Evolutionary conservation across 2,113 vertebrate genomes (phyloP).

Genomic region (Sula dactylatra): DNA sequence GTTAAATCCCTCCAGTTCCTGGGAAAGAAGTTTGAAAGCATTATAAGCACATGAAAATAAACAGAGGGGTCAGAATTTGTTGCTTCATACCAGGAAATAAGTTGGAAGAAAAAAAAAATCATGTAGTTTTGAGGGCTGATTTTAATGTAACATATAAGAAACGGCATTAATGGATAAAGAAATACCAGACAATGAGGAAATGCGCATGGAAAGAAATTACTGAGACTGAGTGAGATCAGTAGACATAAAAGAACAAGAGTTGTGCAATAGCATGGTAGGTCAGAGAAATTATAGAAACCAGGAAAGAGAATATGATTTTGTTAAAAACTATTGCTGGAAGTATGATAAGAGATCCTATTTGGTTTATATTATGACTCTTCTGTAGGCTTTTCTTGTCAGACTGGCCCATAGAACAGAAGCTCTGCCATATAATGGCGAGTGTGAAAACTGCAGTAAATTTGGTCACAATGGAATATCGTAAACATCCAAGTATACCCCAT

Average conservation of each 20-base stretch:
- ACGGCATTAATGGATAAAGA: neutral
- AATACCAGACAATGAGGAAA: neutral
- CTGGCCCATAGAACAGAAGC: neutral
- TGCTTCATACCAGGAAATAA: neutral
- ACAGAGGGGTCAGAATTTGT: neutral
- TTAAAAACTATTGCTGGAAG: neutral
- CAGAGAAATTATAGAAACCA: neutral
- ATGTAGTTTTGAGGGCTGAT: neutral
- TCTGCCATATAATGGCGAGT: rapidly evolving
- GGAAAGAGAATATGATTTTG: neutral
- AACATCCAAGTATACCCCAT: neutral
- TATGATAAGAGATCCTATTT: neutral
- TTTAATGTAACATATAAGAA: neutral
- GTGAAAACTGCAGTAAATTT: neutral
- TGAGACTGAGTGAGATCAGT: neutral
- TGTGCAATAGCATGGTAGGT: neutral
- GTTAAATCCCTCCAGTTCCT: neutral
- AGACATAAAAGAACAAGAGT: neutral
- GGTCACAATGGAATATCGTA: neutral
- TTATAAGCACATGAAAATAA: neutral
- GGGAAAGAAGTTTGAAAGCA: neutral
- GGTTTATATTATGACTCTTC: neutral
- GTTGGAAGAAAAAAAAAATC: neutral
- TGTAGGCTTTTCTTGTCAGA: neutral
- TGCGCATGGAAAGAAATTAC: neutral